Percentiles rank a stretch among this genome's conserved stretches.
phyloP scores from a whole-genome alignment of 2,797 vertebrate genomes.

The Microchirus variegatus region DNA sequence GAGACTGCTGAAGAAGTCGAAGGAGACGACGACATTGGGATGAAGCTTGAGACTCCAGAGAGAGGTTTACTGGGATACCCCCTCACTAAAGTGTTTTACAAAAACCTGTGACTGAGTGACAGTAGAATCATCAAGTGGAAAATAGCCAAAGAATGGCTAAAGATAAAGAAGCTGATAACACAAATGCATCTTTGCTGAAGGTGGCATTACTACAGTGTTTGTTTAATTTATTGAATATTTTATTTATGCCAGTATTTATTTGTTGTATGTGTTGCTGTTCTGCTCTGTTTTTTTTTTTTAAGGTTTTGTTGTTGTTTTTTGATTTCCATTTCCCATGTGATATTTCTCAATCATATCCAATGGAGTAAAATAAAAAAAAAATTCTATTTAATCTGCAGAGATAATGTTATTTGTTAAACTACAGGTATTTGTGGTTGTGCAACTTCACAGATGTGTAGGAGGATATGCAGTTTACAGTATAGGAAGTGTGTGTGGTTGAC shows the following conservation, averaged over 20 bases:
- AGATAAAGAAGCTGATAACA: conserved; percentile 6
- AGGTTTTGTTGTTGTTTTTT: neutral
- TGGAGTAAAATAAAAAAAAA: conserved; percentile 40
- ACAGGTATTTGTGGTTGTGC: conserved; percentile 19
- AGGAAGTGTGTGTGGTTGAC: conserved; percentile 69
- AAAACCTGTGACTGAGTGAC: conserved; percentile 78
- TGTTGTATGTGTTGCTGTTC: conserved; percentile 34
- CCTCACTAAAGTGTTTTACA: conserved; percentile 87
- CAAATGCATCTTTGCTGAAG: conserved; percentile 8
- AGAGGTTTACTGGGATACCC: conserved; percentile 85
- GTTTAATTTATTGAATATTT: conserved; percentile 37
- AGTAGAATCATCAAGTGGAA: conserved; percentile 8
- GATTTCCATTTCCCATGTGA: neutral
- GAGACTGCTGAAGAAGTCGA: conserved; percentile 65
- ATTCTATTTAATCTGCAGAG: conserved; percentile 7
- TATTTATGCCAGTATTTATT: conserved; percentile 67
- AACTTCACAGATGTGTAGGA: conserved; percentile 42
- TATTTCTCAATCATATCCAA: conserved; percentile 23
- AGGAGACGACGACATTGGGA: conserved; percentile 62
- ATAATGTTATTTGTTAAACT: neutral
- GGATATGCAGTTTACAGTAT: conserved; percentile 52
- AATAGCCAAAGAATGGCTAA: conserved; percentile 3
- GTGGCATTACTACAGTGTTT: conserved; percentile 13
- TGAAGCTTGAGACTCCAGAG: conserved; percentile 71
- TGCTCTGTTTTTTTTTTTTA: conserved; percentile 9